phyloP scores from a whole-genome alignment of 2,888 invertebrate genomes.

The Sipha maydis region DNA sequence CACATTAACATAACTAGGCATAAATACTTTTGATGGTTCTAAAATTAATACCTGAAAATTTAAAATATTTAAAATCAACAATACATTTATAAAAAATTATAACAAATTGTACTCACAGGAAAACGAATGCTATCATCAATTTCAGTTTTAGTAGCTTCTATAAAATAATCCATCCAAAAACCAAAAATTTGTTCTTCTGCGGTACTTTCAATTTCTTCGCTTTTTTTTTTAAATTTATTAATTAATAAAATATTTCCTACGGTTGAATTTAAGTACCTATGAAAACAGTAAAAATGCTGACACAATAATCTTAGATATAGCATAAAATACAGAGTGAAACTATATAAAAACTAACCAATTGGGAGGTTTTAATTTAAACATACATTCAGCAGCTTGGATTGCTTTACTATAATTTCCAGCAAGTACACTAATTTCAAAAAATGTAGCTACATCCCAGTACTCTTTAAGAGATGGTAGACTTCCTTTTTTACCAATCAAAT shows the following conservation, averaged over 20 bases:
- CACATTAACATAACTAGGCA: slow-evolving; percentile 96
- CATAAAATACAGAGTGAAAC: not conserved
- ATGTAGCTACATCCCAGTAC: slow-evolving; percentile 99
- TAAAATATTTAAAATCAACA: not conserved
- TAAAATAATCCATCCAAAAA: slow-evolving; percentile 99
- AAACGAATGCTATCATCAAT: slow-evolving; percentile 86
- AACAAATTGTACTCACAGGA: slow-evolving; percentile 75
- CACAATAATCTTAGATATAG: not conserved
- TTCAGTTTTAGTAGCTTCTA: slow-evolving; percentile 88
- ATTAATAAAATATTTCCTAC: slow-evolving; percentile 95
- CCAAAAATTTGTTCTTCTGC: slow-evolving; percentile 90
- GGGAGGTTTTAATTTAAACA: slow-evolving; percentile 90
- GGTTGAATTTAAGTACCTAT: slow-evolving; percentile 92
- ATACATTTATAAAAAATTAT: not conserved
- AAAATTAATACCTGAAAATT: slow-evolving; percentile 78
- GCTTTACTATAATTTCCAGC: slow-evolving; percentile 98
- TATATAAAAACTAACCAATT: slow-evolving; percentile 73
- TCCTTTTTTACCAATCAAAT: slow-evolving; percentile 97
- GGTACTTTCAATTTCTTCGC: slow-evolving; percentile 76
- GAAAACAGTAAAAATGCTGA: not conserved
- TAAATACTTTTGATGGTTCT: slow-evolving; percentile 90
- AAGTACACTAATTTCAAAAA: slow-evolving; percentile 97
- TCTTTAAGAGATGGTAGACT: slow-evolving; percentile 91
- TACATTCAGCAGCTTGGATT: slow-evolving; percentile 93
- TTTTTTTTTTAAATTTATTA: slow-evolving; percentile 86